Evolutionary conservation across 2,113 vertebrate genomes (phyloP).

Genomic region (Condylura cristata): DNA sequence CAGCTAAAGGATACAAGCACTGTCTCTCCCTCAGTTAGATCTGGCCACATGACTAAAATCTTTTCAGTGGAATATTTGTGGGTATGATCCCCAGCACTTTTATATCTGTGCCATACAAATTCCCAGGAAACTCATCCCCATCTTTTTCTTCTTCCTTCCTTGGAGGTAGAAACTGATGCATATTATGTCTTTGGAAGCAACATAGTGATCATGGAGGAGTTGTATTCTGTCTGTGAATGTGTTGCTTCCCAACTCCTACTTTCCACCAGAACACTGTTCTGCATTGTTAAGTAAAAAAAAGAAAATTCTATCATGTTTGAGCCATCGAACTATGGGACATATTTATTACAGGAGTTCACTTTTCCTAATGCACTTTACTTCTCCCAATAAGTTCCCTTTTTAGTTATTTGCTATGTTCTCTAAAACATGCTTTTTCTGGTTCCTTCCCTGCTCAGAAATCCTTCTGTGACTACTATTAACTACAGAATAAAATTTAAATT

Average conservation of each 20-base stretch:
- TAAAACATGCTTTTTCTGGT: not conserved
- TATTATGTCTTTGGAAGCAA: not conserved
- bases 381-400: not conserved
- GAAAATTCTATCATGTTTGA: not conserved
- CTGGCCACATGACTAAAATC: accelerated
- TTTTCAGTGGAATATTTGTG: not conserved
- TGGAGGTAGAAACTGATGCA: not conserved
- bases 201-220: not conserved
- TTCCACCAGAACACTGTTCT: not conserved
- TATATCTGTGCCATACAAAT: not conserved
- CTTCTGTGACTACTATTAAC: not conserved
- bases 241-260: not conserved
- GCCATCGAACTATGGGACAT: not conserved
- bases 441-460: not conserved
- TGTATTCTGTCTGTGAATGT: not conserved
- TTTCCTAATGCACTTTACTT: not conserved
- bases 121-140: not conserved
- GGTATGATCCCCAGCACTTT: not conserved
- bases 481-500: not conserved
- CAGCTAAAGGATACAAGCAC: not conserved
- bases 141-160: not conserved
- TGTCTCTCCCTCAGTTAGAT: not conserved
- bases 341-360: not conserved
- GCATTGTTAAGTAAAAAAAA: not conserved
- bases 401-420: not conserved